phyloP scores from a whole-genome alignment of 1,140 invertebrate genomes.

The Wiebesia pumilae region DNA sequence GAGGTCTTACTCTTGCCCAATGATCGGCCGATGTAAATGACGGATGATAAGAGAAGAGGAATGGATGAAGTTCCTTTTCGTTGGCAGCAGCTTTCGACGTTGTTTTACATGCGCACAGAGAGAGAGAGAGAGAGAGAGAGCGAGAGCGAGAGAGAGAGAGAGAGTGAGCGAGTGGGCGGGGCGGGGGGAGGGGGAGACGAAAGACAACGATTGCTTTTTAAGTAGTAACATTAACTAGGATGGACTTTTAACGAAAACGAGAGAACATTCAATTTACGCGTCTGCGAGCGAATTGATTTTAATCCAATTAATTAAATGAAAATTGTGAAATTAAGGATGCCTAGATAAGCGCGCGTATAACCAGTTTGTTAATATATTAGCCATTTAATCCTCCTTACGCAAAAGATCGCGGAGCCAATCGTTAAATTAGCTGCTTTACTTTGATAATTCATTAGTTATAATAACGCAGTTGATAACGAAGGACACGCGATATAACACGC shows the following conservation, averaged over 20 bases:
- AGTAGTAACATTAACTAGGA: not conserved
- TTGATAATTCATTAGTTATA: not conserved
- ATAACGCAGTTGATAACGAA: not conserved
- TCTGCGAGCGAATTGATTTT: not conserved
- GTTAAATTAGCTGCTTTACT: not conserved
- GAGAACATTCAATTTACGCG: not conserved
- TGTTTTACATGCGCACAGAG: no score
- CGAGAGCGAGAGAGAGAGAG: no score
- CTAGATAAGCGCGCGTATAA: not conserved
- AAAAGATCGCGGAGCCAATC: not conserved
- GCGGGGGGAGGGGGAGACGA: no score
- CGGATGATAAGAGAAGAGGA: not conserved
- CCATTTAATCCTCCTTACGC: not conserved
- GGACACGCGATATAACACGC: no score
- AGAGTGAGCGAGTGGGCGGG: no score
- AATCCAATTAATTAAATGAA: not conserved
- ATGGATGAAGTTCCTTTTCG: not conserved
- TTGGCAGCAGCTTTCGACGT: not conserved
- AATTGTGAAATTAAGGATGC: not conserved
- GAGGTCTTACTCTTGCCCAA: constrained; percentile 1
- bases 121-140: no score
- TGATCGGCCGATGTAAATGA: not conserved
- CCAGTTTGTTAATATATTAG: not conserved
- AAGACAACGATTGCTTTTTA: no score
- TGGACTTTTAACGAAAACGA: not conserved